Evolutionary conservation across 2,797 vertebrate genomes (phyloP), one percentile per base, ranked within the genome.

Genomic region (Falco naumanni): DNA sequence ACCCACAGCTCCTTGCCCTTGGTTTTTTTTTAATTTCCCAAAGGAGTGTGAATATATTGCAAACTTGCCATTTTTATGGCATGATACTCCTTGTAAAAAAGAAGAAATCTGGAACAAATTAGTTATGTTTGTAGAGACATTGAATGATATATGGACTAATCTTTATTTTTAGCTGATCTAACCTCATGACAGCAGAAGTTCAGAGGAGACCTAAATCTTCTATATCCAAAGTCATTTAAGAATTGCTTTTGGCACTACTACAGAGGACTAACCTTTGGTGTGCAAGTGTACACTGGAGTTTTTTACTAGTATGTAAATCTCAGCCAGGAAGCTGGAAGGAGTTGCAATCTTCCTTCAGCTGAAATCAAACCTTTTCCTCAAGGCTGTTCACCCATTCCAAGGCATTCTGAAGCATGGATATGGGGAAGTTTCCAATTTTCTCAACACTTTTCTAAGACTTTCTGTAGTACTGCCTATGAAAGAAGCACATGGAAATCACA

Each of bases 331-430:
- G 25, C 80, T 66, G 29, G 34, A 90, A 93, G 11, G 37, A 68
- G 24, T 34, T 84, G 12, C 26, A 61, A 3, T 78, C 65, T 78
- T 78, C 22, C 17, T 71, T 92, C 29, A 63, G 0, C 37, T 77
- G 91, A 97, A 97, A 94, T 88, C 86, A 96, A 87, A 93, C 66
- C 33, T 91, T 96, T 94, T 20, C 77, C 72, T 61, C 37, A 72
- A 68, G 84, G 71, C 37, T 84, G 47, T 78, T 94, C 10, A 37
- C 71, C 89, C 50, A 68, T 96, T 94, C 88, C 84, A 91, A 63
- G 20, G 18, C 89, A 70, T 90, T 95, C 69, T 78, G 88, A 92
- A 97, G 61, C 39, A 65, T 21, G 53, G 37, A 13, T 39, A 29
- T 90, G 72, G 53, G 84, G 51, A 95, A 97, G 61, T 83, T 89